phyloP scores from a whole-genome alignment of 2,113 vertebrate species.

The Nannospalax galili region DNA sequence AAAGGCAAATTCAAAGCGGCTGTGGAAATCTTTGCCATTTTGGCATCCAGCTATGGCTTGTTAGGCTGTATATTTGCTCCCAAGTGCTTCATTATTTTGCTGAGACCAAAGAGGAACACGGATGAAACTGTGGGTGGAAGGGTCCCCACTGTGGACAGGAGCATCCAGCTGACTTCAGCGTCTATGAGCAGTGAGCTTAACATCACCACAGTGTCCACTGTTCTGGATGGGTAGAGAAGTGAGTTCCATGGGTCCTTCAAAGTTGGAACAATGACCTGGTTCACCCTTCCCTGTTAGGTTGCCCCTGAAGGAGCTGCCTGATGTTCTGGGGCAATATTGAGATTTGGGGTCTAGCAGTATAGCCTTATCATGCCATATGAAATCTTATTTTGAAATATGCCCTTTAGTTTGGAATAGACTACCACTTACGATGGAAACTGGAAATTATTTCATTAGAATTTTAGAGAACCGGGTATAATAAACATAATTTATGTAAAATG shows the following conservation, averaged over 20 bases:
- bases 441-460: background rate
- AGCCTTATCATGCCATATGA: background rate
- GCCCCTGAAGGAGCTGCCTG: background rate
- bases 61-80: conserved; percentile 91
- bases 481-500: background rate
- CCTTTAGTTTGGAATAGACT: background rate
- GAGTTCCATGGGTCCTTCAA: fast-evolving
- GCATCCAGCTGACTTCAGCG: conserved; percentile 86
- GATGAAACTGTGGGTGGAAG: conserved; percentile 87
- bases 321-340: background rate
- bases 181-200: conserved; percentile 85
- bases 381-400: background rate
- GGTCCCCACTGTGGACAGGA: conserved; percentile 77
- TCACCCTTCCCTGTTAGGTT: background rate
- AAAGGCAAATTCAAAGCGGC: conserved; percentile 94
- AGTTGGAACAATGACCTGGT: background rate
- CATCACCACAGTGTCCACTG: conserved; percentile 79
- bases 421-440: background rate
- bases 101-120: conserved; percentile 90
- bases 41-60: conserved; percentile 92
- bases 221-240: conserved; percentile 80
- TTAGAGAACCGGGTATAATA: background rate
- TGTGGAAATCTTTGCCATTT: conserved; percentile 92
- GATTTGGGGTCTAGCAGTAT: background rate
- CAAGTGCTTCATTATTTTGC: conserved; percentile 90